phyloP scores from a whole-genome alignment of 2,113 vertebrate genomes.

The Cromileptes altivelis region DNA sequence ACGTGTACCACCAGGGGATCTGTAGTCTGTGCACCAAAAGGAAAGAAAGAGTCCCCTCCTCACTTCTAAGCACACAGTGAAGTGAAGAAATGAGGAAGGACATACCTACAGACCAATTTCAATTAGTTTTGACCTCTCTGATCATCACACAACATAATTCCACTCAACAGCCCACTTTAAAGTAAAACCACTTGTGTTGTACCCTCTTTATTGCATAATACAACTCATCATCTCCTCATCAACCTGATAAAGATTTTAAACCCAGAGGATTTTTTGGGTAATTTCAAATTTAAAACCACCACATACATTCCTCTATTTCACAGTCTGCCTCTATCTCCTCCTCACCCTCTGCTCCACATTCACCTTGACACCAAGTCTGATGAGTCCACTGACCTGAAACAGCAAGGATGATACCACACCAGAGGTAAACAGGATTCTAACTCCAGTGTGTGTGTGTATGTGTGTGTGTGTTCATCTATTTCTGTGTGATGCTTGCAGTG shows the following conservation, averaged over 20 bases:
- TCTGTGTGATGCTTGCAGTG: constrained; percentile 9
- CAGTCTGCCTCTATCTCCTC: constrained; percentile 6
- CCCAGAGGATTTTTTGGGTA: constrained; percentile 36
- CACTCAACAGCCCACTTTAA: constrained; percentile 17
- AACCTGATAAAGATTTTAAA: constrained; percentile 38
- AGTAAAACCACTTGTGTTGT: constrained; percentile 19
- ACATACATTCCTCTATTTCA: constrained; percentile 10
- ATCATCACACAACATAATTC: constrained; percentile 26
- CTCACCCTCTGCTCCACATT: background rate
- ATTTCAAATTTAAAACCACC: constrained; percentile 43
- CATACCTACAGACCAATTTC: background rate
- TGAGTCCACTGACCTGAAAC: constrained; percentile 42
- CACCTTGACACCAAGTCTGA: constrained; percentile 42
- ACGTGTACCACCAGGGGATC: background rate
- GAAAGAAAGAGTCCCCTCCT: background rate
- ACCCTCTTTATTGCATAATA: constrained; percentile 30
- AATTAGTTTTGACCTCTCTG: constrained; percentile 24
- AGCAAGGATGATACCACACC: background rate
- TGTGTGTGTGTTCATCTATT: background rate
- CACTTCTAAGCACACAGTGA: background rate
- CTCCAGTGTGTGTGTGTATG: constrained; percentile 11
- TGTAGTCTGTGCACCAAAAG: background rate
- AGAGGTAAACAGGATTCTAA: constrained; percentile 36
- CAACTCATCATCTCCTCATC: constrained; percentile 24
- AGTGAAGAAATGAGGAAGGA: background rate